Evolutionary conservation across 2,888 invertebrate species (phyloP).

Genomic region (Chloroclystis v-ata): DNA sequence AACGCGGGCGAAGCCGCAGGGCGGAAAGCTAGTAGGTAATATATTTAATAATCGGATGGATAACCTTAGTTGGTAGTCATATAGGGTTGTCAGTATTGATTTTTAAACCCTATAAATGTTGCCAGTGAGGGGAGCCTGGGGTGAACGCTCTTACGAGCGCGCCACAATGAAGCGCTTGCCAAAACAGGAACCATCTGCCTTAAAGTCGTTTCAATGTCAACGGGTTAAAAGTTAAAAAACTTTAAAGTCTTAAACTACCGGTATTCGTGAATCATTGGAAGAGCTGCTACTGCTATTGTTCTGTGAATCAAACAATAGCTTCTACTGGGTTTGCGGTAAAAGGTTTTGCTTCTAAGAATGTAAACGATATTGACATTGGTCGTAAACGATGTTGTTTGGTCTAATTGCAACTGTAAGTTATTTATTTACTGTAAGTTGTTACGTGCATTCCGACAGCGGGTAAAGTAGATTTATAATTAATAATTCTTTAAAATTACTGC

Average conservation of each 20-base stretch:
- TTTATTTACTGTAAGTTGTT: background rate
- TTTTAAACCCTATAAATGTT: conserved; percentile 64
- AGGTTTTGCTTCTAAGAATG: conserved; percentile 7
- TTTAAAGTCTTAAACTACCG: conserved; percentile 4
- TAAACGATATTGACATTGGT: background rate
- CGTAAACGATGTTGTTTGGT: background rate
- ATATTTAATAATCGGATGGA: background rate
- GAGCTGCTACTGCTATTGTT: conserved; percentile 7
- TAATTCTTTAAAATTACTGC: too few species aligned
- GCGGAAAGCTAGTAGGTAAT: too few species aligned
- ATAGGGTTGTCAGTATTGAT: conserved; percentile 53
- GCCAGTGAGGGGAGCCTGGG: conserved; percentile 51
- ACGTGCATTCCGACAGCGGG: too few species aligned
- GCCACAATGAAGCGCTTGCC: conserved; percentile 52
- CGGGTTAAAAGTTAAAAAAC: conserved; percentile 27
- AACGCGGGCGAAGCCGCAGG: too few species aligned
- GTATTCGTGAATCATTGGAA: conserved; percentile 17
- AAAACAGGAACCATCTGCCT: conserved; percentile 55
- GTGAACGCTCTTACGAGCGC: conserved; percentile 60
- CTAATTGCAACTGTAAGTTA: background rate
- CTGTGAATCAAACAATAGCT: conserved; percentile 4
- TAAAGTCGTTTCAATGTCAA: conserved; percentile 41
- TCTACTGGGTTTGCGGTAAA: conserved; percentile 2
- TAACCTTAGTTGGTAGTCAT: conserved; percentile 1
- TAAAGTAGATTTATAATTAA: too few species aligned